phyloP scores from a whole-genome alignment of 2,888 invertebrate species.

The Xanthia icteritia region DNA sequence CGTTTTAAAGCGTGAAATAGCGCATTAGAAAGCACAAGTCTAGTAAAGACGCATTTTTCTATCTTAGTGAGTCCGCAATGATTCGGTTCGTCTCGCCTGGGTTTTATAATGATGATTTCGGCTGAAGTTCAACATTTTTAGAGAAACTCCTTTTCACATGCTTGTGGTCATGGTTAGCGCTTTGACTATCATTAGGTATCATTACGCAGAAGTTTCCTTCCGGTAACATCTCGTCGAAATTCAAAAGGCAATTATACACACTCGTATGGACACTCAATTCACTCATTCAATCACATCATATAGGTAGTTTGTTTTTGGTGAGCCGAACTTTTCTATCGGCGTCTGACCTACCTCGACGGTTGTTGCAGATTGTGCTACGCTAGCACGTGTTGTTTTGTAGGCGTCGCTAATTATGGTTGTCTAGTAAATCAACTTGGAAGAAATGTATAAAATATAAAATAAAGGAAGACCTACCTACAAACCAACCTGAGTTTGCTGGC shows the following conservation, averaged over 20 bases:
- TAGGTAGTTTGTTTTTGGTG: slow-evolving; percentile 17
- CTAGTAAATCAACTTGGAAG: background rate
- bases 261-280: slow-evolving; percentile 8
- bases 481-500: slow-evolving; percentile 84
- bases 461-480: slow-evolving; percentile 77
- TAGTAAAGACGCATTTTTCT: slow-evolving; percentile 52
- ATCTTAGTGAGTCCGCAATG: slow-evolving; percentile 41
- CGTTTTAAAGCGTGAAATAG: slow-evolving; percentile 50
- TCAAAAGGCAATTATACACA: slow-evolving; percentile 31
- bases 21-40: slow-evolving; percentile 67
- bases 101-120: slow-evolving; percentile 69
- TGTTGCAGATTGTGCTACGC: background rate
- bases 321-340: background rate
- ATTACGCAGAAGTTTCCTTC: slow-evolving; percentile 48
- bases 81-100: slow-evolving; percentile 62
- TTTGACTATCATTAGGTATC: slow-evolving; percentile 41
- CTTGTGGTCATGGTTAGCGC: slow-evolving; percentile 38
- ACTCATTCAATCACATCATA: slow-evolving; percentile 19
- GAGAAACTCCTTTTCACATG: slow-evolving; percentile 56
- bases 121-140: slow-evolving; percentile 51
- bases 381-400: background rate
- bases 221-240: slow-evolving; percentile 25
- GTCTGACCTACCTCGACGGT: slow-evolving; percentile 4
- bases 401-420: background rate
- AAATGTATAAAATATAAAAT: background rate